Base-by-base conservation (phyloP, 2,113 vertebrate species). In the Leptobrachium leishanense region DNA sequence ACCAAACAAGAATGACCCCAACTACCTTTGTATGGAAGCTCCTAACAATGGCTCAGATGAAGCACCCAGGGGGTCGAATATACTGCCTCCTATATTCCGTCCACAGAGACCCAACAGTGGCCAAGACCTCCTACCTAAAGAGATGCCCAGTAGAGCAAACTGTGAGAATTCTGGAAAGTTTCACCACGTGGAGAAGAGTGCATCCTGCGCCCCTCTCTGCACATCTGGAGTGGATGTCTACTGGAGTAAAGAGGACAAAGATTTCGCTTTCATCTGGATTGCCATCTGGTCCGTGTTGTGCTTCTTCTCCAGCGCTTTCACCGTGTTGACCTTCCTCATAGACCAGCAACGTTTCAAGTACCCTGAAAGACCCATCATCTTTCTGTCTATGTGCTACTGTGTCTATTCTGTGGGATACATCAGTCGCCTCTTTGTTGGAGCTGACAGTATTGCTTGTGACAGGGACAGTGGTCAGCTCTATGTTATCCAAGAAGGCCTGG, bases 311-410 rank as follows among this genome's bases (percentile, higher is more conserved):
- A 98, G 97, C 11, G 93, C 97, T 84, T 99, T 99, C 88, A 99
- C 98, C 0, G 97, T 98, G 7, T 95, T 99, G 81, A 99, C 98
- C 39, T 99, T 99, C 80, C 94, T 99, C 75, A 92, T 98, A 0
- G 96, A 99, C 83, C 97, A 97, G 0, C 94, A 95, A 82, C 94
- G 98, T 20, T 99, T 99, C 91, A 93, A 94, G 83, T 99, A 99
- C 90, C 98, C 98, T 0, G 97, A 99, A 91, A 92, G 97, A 83
- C 98, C 98, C 74, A 98, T 99, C 84, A 96, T 99, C 89, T 99
- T 99, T 89, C 94, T 98, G 0, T 98, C 98, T 1, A 97, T 99
- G 97, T 99, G 97, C 86, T 99, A 98, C 94, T 98, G 96, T 3
- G 96, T 97, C 77, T 98, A 98, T 88, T 98, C 98, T 0, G 89